These are phyloP conservation scores for Sylvicola cinctus DNA, from an alignment of 2,888 invertebrate genomes.

Conservation along the genomic window DNA sequence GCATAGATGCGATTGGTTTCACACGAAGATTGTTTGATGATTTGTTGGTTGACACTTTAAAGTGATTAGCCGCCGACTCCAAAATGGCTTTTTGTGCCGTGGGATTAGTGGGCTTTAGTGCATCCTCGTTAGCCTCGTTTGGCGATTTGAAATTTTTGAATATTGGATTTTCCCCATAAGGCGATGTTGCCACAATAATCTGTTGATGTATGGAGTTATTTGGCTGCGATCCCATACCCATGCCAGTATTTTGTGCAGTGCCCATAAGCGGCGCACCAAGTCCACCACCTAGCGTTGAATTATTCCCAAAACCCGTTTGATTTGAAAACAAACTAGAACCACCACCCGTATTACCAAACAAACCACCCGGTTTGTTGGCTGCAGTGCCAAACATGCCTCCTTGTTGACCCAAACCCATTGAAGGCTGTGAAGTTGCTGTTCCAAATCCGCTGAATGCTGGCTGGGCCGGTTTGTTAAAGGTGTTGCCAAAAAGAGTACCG, in stretches of 20 bases:
- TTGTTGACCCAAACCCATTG: conserved; percentile 12
- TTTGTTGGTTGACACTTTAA: conserved; percentile 34
- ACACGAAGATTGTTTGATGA: conserved; percentile 14
- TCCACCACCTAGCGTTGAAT: conserved; percentile 13
- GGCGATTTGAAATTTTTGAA: conserved; percentile 46
- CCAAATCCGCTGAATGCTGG: conserved; percentile 35
- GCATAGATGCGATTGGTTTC: conserved; percentile 2
- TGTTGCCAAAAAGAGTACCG: conserved; percentile 18
- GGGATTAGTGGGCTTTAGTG: conserved; percentile 49
- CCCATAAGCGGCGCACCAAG: not conserved
- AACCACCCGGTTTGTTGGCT: conserved; percentile 25
- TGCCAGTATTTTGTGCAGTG: not conserved
- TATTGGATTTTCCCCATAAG: conserved; percentile 74
- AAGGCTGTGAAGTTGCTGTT: conserved; percentile 18
- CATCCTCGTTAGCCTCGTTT: conserved; percentile 35
- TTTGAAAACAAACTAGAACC: conserved; percentile 13
- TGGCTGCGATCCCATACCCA: conserved; percentile 16
- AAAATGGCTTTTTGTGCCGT: conserved; percentile 45
- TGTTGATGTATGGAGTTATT: conserved; percentile 41
- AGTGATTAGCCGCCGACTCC: conserved; percentile 26
- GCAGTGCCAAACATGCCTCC: conserved; percentile 27
- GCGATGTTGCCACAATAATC: conserved; percentile 54
- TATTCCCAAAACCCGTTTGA: conserved; percentile 25
- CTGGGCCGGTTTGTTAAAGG: conserved; percentile 25
- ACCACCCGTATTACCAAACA: conserved; percentile 32